Percentiles rank a stretch among this genome's conserved stretches.
Conservation (phyloP, 2,797 vertebrate species). For the Nothura maculosa region DNA sequence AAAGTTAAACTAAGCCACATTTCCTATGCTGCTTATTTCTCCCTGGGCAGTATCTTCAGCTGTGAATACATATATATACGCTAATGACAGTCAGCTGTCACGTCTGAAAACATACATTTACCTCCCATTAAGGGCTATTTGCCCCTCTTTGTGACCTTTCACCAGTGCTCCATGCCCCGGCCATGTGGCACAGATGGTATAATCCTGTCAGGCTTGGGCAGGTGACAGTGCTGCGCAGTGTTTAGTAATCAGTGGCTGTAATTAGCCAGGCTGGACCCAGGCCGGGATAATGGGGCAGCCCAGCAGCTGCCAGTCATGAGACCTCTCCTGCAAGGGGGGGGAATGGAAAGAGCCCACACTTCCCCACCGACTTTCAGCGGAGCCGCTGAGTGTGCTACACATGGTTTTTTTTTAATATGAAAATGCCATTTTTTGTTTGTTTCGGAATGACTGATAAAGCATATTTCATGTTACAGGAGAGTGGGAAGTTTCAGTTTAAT, state of each 20-base stretch:
- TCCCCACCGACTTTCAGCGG: background rate
- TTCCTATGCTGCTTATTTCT: conserved; percentile 60
- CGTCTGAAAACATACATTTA: conserved; percentile 82
- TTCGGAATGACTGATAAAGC: background rate
- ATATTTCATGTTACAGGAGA: background rate
- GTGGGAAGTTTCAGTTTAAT: background rate
- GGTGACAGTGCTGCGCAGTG: conserved; percentile 85
- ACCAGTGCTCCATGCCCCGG: conserved; percentile 78
- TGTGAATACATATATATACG: conserved; percentile 39
- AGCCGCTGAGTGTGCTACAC: background rate
- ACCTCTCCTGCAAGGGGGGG: conserved; percentile 43
- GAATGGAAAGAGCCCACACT: background rate
- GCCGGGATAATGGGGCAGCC: conserved; percentile 88
- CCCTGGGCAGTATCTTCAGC: conserved; percentile 72
- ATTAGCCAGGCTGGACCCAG: conserved; percentile 89
- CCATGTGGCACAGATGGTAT: conserved; percentile 92
- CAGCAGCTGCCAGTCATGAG: conserved; percentile 88
- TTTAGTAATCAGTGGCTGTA: conserved; percentile 91
- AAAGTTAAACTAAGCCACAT: conserved; percentile 47
- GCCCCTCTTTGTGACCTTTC: conserved; percentile 79
- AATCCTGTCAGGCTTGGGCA: conserved; percentile 87
- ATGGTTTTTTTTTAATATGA: background rate
- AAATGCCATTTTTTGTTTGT: background rate
- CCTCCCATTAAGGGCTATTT: conserved; percentile 80
- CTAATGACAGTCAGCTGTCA: conserved; percentile 85